phyloP scores from a whole-genome alignment of 2,888 invertebrate genomes.

The Parnassius mnemosyne region DNA sequence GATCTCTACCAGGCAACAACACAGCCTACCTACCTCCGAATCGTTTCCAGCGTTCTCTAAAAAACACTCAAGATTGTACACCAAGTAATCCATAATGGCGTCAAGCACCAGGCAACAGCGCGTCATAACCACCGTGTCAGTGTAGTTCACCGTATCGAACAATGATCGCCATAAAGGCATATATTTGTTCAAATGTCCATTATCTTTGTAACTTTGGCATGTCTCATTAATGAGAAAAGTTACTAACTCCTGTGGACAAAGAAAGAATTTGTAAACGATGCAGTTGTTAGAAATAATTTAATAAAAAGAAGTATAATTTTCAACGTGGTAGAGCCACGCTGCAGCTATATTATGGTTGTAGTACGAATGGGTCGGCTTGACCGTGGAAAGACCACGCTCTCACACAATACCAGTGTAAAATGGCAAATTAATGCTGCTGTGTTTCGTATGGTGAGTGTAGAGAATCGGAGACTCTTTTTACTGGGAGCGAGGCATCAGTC shows the following conservation, averaged over 20 bases:
- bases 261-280: not conserved
- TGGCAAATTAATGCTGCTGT: too few species aligned
- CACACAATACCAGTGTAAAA: too few species aligned
- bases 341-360: too few species aligned
- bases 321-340: too few species aligned
- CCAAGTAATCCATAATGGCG: conserved; percentile 33
- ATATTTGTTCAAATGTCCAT: conserved; percentile 32
- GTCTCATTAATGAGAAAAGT: conserved; percentile 41
- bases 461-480: too few species aligned
- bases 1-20: too few species aligned
- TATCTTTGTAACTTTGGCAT: conserved; percentile 33
- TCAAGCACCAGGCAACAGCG: conserved; percentile 33
- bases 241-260: conserved; percentile 38
- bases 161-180: conserved; percentile 44
- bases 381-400: too few species aligned
- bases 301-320: too few species aligned
- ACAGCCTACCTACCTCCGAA: conserved; percentile 12
- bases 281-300: too few species aligned
- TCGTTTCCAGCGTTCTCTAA: conserved; percentile 29
- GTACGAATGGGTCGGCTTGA: too few species aligned
- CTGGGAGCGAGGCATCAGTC: too few species aligned
- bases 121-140: conserved; percentile 30
- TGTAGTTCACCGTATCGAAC: conserved; percentile 34
- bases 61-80: conserved; percentile 28
- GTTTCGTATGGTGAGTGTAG: too few species aligned